These are phyloP conservation scores for Ceraclea dissimilis DNA, from an alignment of 2,888 invertebrate genomes.

Conservation along the genomic window DNA sequence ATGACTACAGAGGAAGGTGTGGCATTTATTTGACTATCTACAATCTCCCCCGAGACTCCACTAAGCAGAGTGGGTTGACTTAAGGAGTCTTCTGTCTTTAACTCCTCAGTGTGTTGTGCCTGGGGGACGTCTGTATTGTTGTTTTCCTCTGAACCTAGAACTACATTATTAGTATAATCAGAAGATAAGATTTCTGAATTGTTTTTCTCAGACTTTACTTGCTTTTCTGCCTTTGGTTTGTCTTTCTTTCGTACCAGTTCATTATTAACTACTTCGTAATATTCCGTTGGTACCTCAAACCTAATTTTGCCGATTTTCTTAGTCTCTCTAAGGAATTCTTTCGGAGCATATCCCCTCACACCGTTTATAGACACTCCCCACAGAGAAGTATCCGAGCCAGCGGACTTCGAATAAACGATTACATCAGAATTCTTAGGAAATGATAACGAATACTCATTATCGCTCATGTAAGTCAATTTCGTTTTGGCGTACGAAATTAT, in stretches of 20 bases:
- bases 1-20: constrained; percentile 35
- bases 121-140: background rate
- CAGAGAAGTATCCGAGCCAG: constrained; percentile 37
- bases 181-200: background rate
- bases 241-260: constrained; percentile 26
- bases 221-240: constrained; percentile 4
- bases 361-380: constrained; percentile 67
- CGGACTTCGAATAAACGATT: constrained; percentile 62
- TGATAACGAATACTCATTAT: constrained; percentile 50
- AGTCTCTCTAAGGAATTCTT: constrained; percentile 51
- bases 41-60: constrained; percentile 1
- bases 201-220: background rate
- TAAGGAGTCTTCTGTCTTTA: background rate
- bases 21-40: constrained; percentile 5
- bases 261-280: constrained; percentile 33
- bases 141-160: background rate
- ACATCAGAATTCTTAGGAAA: constrained; percentile 52
- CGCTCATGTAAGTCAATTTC: constrained; percentile 48
- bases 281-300: constrained; percentile 40
- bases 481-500: constrained; percentile 58
- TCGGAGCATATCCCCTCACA: constrained; percentile 59
- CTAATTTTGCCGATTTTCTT: constrained; percentile 43
- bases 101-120: background rate
- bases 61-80: background rate
- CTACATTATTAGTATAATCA: background rate